These are phyloP conservation scores for Triplophysa siluroides DNA, from an alignment of 2,113 vertebrate species.

Conservation along the genomic window DNA sequence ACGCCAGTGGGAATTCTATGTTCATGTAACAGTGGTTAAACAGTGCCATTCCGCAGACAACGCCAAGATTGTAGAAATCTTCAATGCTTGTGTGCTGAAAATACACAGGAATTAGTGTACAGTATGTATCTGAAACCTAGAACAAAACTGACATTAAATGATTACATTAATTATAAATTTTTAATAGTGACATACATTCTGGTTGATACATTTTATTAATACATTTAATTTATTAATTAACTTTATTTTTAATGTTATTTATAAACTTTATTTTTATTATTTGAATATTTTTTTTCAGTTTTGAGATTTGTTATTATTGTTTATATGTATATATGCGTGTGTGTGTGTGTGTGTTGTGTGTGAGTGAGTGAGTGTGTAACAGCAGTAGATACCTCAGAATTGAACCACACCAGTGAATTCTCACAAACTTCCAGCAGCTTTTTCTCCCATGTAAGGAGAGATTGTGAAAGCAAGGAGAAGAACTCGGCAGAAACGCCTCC, in stretches of 20 bases:
- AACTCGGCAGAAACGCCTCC: conserved; percentile 58
- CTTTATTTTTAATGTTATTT: too few relatives aligned
- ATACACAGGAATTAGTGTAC: too few relatives aligned
- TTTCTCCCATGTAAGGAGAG: conserved; percentile 48
- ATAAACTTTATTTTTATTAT: too few relatives aligned
- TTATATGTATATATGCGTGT: too few relatives aligned
- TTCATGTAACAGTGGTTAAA: background rate
- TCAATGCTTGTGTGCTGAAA: conserved; percentile 31
- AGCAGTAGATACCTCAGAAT: conserved; percentile 18
- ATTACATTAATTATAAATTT: too few relatives aligned
- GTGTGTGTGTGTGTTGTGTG: too few relatives aligned
- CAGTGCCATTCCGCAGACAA: conserved; percentile 66
- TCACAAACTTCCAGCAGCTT: conserved; percentile 15
- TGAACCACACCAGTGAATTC: conserved; percentile 49
- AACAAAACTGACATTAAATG: too few relatives aligned
- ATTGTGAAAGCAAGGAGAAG: conserved; percentile 59
- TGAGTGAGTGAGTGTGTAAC: background rate
- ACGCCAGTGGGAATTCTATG: conserved; percentile 64
- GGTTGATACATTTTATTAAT: too few relatives aligned
- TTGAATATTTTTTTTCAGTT: too few relatives aligned
- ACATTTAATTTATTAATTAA: background rate
- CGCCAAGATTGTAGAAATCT: conserved; percentile 57
- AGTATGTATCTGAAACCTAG: too few relatives aligned
- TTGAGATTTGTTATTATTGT: too few relatives aligned
- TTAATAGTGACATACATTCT: too few relatives aligned